Percentiles rank a stretch among this genome's conserved stretches.
phyloP scores from a whole-genome alignment of 2,888 invertebrate genomes.

The Apotomis turbidana region DNA sequence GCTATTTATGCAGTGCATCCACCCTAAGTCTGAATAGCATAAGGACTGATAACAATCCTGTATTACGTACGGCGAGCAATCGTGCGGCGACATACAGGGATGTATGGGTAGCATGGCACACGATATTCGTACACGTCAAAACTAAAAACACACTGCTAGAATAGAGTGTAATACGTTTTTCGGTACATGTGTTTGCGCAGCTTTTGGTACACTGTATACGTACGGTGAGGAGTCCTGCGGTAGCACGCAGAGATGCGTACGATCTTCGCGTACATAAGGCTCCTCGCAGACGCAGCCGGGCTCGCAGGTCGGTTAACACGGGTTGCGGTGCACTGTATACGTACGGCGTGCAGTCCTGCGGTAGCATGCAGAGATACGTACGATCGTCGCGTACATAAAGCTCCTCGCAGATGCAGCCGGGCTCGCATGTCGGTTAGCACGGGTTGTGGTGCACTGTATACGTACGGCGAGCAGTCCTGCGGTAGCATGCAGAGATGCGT shows the following conservation, averaged over 20 bases:
- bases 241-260: conserved; percentile 61
- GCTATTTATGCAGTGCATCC: too few species aligned
- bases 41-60: too few species aligned
- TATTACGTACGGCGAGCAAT: background rate
- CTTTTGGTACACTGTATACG: background rate
- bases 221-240: conserved; percentile 51
- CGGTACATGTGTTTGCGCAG: too few species aligned
- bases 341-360: conserved; percentile 73
- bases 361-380: conserved; percentile 75
- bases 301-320: conserved; percentile 80
- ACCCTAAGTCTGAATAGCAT: too few species aligned
- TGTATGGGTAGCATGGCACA: too few species aligned
- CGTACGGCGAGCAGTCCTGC: conserved; percentile 62
- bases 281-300: conserved; percentile 78
- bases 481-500: conserved; percentile 77
- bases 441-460: too few species aligned
- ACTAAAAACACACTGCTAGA: too few species aligned
- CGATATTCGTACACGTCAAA: too few species aligned
- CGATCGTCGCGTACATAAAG: conserved; percentile 57
- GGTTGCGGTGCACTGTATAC: conserved; percentile 40
- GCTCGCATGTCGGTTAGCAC: too few species aligned
- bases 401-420: too few species aligned
- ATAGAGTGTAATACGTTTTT: too few species aligned
- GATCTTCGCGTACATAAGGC: conserved; percentile 75
- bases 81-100: too few species aligned